Base-by-base conservation (phyloP, 2,113 vertebrate genomes). In the Hoplias malabaricus region DNA sequence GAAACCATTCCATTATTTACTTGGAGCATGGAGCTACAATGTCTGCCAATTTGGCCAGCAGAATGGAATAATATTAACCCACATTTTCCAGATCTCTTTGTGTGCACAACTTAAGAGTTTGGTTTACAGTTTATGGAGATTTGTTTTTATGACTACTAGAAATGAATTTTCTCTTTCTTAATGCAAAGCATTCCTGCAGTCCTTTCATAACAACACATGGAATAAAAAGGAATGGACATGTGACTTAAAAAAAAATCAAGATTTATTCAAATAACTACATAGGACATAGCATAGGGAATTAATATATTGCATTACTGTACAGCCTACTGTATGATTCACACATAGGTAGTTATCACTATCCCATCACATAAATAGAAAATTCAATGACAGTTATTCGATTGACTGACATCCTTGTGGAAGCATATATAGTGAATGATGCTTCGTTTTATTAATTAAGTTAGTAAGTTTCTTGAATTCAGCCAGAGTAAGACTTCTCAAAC, bases 201-300 rank as follows among this genome's bases (percentile, higher is more conserved):
- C 65, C 40, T 81, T 76, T 83, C 71, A 81, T 79, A 66, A 69
- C 21, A 2, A 19, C 71, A 42, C 46, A 69, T 81, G 65, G 27
- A 50, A 69, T 83, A 38, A 76, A 43, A 21, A 10, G 38, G 31
- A 12, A 7, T 12, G 73, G 27, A 56, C 69, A 62, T 46, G 27
- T 0, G 0, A 36, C 80, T 68, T 23, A 48, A 66, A 63, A 75
- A 71, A 76, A 38, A 68, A 29, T 16, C 36, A 36, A 80, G 69
- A 75, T 91, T 88, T 92, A 92, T 92, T 92, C 86, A 88, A 90
- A 90, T 86, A 90, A 87, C 75, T 80, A 81, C 63, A 82, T 80
- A 84, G 71, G 76, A 82, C 61, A 40, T 75, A 62, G 70, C 71
- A 72, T 72, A 70, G 38, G 75, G 42, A 67, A 88, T 80, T 86